Evolutionary conservation across 1,140 invertebrate genomes (phyloP), one percentile per base, ranked within the genome.

Genomic region (Danaus melanippus): DNA sequence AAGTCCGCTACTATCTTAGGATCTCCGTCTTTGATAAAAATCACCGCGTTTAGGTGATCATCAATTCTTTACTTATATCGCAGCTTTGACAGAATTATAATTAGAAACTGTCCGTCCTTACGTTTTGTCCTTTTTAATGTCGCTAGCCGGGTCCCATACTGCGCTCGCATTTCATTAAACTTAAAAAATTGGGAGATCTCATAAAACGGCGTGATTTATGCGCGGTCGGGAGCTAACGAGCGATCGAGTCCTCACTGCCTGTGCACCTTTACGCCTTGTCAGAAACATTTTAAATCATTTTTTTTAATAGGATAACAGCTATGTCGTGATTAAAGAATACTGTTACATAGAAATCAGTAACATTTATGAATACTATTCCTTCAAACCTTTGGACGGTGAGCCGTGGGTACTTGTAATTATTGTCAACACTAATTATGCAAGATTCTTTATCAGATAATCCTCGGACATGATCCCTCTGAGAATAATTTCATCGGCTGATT

Each of bases 21-120:
- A 77, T 77, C 74, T 56, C 39, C 53, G 48, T 80, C 64, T 79
- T 50, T 80, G 80, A 84, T 82, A 79, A 78, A 67, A 73, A 82
- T 81, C 76, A 60, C 69, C 69, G 77, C 66, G 50, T 74, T 79
- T 77, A 77, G 64, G 64, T 67, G 71, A 84, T 79, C 83, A 84
- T 86, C 80, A 86, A 86, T 86, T 86, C 76, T 69, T 80, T 74
- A 55, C 71, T 78, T 79, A 80, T 76, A 77, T 78, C 68, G 74
- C 60, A 72, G 74, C 78, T 86, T 84, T 86, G 83, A 86, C 83
- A 86, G 83, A 76, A 80, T 84, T 84, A 86, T 84, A 86, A 86
- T 86, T 86, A 84, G 81, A 86, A 86, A 83, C 76, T 84, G 81
- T 84, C 82, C 72, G 75, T 78, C 69, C 74, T 79, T 79, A 75